A percentile compares a stretch with the other conserved stretches of the same genome.
Evolutionary conservation across 2,888 invertebrate genomes (phyloP).

Genomic region (Pseudococcus viburni): DNA sequence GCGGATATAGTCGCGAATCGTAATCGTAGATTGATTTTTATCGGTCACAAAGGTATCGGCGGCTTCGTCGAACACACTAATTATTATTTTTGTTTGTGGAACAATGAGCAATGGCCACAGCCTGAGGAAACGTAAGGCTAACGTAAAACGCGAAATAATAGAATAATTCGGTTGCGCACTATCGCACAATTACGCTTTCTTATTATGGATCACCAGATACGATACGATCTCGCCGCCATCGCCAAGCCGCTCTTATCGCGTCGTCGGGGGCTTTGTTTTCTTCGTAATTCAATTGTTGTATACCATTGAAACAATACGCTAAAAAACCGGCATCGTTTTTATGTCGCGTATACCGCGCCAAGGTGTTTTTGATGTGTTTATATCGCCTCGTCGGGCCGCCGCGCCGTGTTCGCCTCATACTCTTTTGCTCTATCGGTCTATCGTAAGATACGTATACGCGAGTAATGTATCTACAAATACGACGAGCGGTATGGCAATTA

Average conservation of each 20-base stretch:
- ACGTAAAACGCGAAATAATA: constrained; percentile 32
- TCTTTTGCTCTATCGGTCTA: no score
- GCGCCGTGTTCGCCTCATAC: neutral
- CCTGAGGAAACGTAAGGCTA: constrained; percentile 23
- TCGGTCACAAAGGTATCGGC: constrained; percentile 42
- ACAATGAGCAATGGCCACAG: constrained; percentile 63
- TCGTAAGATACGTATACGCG: no score
- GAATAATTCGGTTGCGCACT: constrained; percentile 45
- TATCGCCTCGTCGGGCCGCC: neutral
- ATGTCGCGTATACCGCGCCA: constrained; percentile 6
- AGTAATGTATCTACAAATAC: neutral
- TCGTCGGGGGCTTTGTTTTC: constrained; percentile 31
- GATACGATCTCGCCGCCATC: neutral
- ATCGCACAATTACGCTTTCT: constrained; percentile 48
- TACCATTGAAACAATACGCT: constrained; percentile 40
- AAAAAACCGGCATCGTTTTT: constrained; percentile 43
- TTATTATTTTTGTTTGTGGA: constrained; percentile 49
- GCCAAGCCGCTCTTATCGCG: neutral
- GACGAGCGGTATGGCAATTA: neutral
- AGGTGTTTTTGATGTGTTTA: constrained; percentile 33
- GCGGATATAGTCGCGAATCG: constrained; percentile 30
- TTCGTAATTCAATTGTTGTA: constrained; percentile 16
- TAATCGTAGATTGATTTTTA: constrained; percentile 27
- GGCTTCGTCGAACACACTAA: constrained; percentile 31
- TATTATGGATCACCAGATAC: neutral